These are phyloP conservation scores for Automeris io DNA, from an alignment of 2,888 invertebrate genomes.

Conservation along the genomic window DNA sequence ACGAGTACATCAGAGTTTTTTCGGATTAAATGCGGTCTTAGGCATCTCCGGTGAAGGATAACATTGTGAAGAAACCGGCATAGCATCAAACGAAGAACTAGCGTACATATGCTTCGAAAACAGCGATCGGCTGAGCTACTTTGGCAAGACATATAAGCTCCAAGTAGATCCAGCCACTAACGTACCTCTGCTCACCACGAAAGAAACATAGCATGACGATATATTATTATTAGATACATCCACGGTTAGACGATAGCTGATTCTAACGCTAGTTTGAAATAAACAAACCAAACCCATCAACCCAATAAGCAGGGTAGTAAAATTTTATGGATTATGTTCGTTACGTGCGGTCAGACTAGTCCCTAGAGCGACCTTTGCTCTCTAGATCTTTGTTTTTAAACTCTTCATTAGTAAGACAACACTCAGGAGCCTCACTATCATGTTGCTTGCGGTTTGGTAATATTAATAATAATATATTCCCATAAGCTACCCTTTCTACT, in stretches of 20 bases:
- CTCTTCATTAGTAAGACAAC: slow-evolving; percentile 33
- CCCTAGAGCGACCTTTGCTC: slow-evolving; percentile 22
- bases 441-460: slow-evolving; percentile 14
- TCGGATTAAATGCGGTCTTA: too few relatives aligned
- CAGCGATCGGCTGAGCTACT: too few relatives aligned
- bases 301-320: slow-evolving; percentile 9
- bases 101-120: too few relatives aligned
- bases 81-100: too few relatives aligned
- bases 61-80: too few relatives aligned
- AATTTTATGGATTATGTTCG: slow-evolving; percentile 16
- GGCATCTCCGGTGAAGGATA: too few relatives aligned
- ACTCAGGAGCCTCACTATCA: slow-evolving; percentile 19
- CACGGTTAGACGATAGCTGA: neutral
- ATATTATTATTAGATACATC: too few relatives aligned
- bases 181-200: too few relatives aligned
- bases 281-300: neutral
- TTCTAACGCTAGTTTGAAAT: neutral
- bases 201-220: too few relatives aligned
- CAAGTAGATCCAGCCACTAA: too few relatives aligned
- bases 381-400: slow-evolving; percentile 35
- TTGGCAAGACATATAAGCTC: too few relatives aligned
- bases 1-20: too few relatives aligned
- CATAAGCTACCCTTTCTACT: neutral
- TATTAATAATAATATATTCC: slow-evolving; percentile 4
- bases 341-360: slow-evolving; percentile 21